Percentiles rank a stretch among this genome's conserved stretches.
phyloP scores from a whole-genome alignment of 2,888 invertebrate species.

The Raillietiella orientalis region DNA sequence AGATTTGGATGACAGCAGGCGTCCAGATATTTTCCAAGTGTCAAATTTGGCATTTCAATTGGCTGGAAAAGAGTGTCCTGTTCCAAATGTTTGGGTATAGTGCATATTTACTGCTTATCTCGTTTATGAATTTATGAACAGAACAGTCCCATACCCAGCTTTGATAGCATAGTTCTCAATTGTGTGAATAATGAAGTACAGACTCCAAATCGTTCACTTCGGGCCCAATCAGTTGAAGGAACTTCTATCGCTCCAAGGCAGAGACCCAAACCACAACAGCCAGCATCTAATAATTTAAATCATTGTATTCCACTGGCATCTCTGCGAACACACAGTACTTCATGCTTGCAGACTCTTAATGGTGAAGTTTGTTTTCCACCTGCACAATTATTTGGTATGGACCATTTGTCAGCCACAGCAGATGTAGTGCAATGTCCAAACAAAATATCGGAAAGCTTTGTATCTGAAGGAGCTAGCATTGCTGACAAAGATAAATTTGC shows the following conservation, averaged over 20 bases:
- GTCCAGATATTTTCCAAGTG: conserved; percentile 65
- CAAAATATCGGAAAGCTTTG: no score
- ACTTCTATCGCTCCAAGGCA: conserved; percentile 54
- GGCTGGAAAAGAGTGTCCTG: conserved; percentile 34
- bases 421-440: no score
- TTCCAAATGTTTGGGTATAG: conserved; percentile 30
- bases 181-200: no score
- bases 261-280: conserved; percentile 47
- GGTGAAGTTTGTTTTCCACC: no score
- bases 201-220: conserved; percentile 16
- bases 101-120: neutral
- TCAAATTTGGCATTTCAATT: conserved; percentile 34
- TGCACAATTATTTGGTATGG: no score
- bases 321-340: conserved; percentile 5
- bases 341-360: neutral
- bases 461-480: conserved; percentile 8
- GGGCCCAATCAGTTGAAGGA: conserved; percentile 18
- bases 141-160: conserved; percentile 27
- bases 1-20: conserved; percentile 39
- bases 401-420: no score
- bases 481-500: no score
- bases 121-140: conserved; percentile 11
- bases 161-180: no score
- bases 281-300: no score
- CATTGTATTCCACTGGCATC: conserved; percentile 2